Base-by-base conservation (phyloP, 2,888 invertebrate genomes). In the Luperina testacea region DNA sequence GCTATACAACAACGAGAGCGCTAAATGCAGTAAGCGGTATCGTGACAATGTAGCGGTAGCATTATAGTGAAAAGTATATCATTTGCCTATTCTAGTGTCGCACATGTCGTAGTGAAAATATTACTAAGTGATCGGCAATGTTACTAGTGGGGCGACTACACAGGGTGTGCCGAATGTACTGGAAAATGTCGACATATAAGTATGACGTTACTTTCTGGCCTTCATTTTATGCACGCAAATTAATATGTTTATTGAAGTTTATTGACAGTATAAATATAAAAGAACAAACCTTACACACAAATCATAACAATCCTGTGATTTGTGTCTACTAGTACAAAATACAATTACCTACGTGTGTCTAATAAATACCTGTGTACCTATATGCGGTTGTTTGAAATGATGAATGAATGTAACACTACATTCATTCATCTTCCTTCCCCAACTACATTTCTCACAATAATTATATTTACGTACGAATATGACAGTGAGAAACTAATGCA, bases 401-500 rank as follows among this genome's bases (percentile, higher is more conserved):
- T 32, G 32, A 32, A 32, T 32, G 32, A 68, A 59, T 20, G 17
- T 59, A 38, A 80, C 24, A 51, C 27, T n/a, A 38, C 2, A 20
- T 74, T 51, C n/a, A 61, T 68, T 61, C 17, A 48, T 81, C 15
- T 57, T 75, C 42, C 9, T 38, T 45, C 11, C 8, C 32, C 24
- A 53, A 53, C 51, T 45, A 7, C 32, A 51, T 70, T 77, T 77
- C 42, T 77, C 59, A 32, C 57, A 78, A 59, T 59, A 67, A 53
- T 63, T 77, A 42, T 51, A 68, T 57, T 65, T 42, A 64, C 6
- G n/a, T 69, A 65, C 59, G 15, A 71, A 42, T 63, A 74, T 71
- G 63, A 53, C 32, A 71, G 24, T 59, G 42, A 63, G 59, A 74
- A 73, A 77, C 17, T 67, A 74, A 74, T 74, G 45, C 51, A 64